phyloP scores from a whole-genome alignment of 2,113 vertebrate genomes.

The Cyrtonyx montezumae region DNA sequence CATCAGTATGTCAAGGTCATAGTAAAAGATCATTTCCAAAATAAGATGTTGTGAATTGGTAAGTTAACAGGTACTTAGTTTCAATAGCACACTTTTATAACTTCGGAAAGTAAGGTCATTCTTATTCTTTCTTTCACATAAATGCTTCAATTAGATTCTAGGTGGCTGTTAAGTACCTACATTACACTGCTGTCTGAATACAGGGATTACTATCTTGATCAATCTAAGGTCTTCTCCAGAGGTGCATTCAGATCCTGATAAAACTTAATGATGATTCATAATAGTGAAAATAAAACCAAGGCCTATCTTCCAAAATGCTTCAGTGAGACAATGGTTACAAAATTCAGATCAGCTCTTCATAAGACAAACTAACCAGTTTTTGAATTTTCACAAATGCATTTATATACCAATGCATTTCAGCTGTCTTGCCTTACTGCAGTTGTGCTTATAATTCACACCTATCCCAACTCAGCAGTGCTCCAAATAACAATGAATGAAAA shows the following conservation, averaged over 20 bases:
- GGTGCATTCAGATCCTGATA: not conserved
- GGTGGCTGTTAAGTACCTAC: not conserved
- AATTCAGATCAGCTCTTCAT: not conserved
- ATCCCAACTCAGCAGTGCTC: not conserved
- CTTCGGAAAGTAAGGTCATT: not conserved
- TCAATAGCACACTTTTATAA: not conserved
- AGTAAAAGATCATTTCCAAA: not conserved
- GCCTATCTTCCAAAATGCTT: not conserved
- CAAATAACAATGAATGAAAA: not conserved
- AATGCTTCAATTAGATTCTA: not conserved
- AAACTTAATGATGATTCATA: not conserved
- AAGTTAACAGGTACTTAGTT: not conserved
- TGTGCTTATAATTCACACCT: not conserved
- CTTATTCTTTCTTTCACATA: not conserved
- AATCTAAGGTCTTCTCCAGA: not conserved
- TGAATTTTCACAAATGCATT: not conserved
- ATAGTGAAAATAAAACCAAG: not conserved
- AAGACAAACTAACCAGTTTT: accelerated
- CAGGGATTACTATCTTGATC: not conserved
- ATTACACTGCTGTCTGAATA: not conserved
- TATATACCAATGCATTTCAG: not conserved
- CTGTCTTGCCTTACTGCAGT: not conserved
- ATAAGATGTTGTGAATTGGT: not conserved
- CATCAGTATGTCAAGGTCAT: not conserved
- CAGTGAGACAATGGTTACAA: not conserved